These are phyloP conservation scores for Eudiplozoon nipponicum DNA, from an alignment of 2,888 invertebrate genomes.

Conservation along the genomic window DNA sequence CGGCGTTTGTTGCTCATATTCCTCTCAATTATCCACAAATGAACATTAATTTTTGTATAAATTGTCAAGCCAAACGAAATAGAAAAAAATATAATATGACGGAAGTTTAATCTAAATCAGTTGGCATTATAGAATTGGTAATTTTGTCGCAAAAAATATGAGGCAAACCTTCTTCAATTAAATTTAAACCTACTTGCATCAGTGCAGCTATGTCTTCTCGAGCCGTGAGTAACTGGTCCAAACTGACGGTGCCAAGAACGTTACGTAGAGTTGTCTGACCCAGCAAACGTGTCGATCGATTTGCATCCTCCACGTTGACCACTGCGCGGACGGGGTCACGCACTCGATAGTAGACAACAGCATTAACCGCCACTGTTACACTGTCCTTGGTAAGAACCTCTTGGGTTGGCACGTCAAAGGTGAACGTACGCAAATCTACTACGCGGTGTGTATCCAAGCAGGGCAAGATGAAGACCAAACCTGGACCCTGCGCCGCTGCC, in stretches of 20 bases:
- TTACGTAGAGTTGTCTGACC: slow-evolving; percentile 25
- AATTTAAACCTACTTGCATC: too few species aligned
- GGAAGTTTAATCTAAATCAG: too few species aligned
- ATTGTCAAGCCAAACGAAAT: too few species aligned
- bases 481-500: slow-evolving; percentile 19
- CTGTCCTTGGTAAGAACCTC: slow-evolving; percentile 24
- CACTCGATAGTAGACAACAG: slow-evolving; percentile 24
- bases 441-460: slow-evolving; percentile 20
- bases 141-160: too few species aligned
- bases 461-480: slow-evolving; percentile 20
- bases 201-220: slow-evolving; percentile 12
- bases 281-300: slow-evolving; percentile 22
- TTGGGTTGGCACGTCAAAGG: slow-evolving; percentile 22
- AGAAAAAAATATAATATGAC: too few species aligned
- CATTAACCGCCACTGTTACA: slow-evolving; percentile 25
- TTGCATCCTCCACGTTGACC: slow-evolving; percentile 24
- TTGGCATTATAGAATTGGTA: too few species aligned
- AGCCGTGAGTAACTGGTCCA: slow-evolving; percentile 14
- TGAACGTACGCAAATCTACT: slow-evolving; percentile 18
- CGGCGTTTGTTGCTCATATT: too few species aligned
- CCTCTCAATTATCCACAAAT: too few species aligned
- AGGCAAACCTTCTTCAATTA: too few species aligned
- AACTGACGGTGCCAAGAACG: slow-evolving; percentile 20
- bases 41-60: too few species aligned
- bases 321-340: slow-evolving; percentile 24